Evolutionary conservation across 2,888 invertebrate genomes (phyloP).

Genomic region (Sesamia inferens): DNA sequence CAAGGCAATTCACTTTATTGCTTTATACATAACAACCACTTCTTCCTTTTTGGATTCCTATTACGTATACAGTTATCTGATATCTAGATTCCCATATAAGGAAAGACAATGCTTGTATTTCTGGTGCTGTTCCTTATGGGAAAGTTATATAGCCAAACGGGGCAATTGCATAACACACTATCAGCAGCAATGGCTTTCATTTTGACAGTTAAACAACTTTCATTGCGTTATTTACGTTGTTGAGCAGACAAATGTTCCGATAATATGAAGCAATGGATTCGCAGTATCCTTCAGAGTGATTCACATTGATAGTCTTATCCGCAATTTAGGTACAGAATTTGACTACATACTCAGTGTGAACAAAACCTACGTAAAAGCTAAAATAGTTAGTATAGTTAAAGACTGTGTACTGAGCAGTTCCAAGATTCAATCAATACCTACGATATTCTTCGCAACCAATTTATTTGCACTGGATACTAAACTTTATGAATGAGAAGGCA

Average conservation of each 20-base stretch:
- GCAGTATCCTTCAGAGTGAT: background rate
- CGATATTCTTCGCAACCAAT: constrained; percentile 14
- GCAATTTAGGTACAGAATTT: background rate
- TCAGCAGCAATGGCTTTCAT: background rate
- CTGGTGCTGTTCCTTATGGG: constrained; percentile 2
- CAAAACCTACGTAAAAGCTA: background rate
- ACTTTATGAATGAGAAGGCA: constrained; percentile 36
- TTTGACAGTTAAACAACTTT: background rate
- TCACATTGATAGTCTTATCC: background rate
- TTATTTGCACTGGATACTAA: constrained; percentile 28
- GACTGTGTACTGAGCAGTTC: background rate
- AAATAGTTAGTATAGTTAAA: too few relatives aligned
- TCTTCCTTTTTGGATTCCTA: constrained; percentile 56
- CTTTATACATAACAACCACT: constrained; percentile 67
- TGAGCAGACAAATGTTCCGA: background rate
- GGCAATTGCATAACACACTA: background rate
- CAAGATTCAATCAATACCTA: constrained; percentile 22
- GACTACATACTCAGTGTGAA: background rate
- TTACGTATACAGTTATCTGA: constrained; percentile 49
- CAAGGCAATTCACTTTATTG: constrained; percentile 75
- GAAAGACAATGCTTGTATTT: constrained; percentile 23
- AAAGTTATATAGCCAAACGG: constrained; percentile 3
- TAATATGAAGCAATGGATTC: background rate
- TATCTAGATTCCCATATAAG: constrained; percentile 30
- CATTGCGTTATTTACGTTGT: background rate